These are phyloP conservation scores for Synergus laeviventris DNA, from an alignment of 2,888 invertebrate species.

Conservation along the genomic window DNA sequence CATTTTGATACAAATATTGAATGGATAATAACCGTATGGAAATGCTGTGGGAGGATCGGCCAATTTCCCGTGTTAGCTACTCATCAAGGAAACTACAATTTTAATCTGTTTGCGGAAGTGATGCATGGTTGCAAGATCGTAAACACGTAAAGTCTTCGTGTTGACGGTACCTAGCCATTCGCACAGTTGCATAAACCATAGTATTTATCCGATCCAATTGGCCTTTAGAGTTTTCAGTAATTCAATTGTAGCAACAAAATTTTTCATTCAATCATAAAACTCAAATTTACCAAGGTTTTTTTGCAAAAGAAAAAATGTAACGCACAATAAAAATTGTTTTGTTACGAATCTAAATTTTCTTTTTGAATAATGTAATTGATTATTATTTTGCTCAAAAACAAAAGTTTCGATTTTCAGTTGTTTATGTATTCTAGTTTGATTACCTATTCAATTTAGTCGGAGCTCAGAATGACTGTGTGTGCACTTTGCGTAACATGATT, in stretches of 20 bases:
- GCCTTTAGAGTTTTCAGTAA: not conserved
- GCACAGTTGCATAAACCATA: constrained; percentile 38
- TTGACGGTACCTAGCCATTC: constrained; percentile 48
- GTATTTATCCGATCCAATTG: constrained; percentile 25
- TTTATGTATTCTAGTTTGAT: constrained; percentile 35
- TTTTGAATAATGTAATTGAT: no score
- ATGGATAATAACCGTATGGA: not conserved
- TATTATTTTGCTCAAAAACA: not conserved
- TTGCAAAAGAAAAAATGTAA: no score
- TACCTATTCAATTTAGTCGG: constrained; percentile 27
- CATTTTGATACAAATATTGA: not conserved
- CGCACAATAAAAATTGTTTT: no score
- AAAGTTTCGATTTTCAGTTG: constrained; percentile 15
- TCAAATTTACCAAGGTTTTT: no score
- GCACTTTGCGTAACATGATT: constrained; percentile 39
- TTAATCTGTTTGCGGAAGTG: constrained; percentile 40
- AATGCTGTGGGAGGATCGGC: not conserved
- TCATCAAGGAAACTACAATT: constrained; percentile 19
- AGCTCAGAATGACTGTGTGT: constrained; percentile 35
- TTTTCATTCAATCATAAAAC: no score
- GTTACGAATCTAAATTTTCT: no score
- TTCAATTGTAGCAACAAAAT: not conserved
- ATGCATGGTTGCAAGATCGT: constrained; percentile 37
- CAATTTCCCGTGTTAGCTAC: constrained; percentile 1
- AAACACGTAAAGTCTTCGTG: constrained; percentile 44